Base-by-base conservation (phyloP, 2,888 invertebrate species). In the Therioaphis trifolii region DNA sequence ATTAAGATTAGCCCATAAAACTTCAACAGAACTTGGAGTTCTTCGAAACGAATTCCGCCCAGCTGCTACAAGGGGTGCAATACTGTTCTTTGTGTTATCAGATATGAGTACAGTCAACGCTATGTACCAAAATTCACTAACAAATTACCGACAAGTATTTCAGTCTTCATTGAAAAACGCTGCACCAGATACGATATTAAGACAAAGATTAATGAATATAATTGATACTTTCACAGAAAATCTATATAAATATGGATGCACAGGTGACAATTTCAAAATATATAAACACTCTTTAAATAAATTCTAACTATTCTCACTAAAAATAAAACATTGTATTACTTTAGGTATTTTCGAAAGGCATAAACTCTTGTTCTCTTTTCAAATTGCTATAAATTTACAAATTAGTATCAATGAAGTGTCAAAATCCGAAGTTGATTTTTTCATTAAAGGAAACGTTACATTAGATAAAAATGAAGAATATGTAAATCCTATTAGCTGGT, bases 71-170 rank as follows among this genome's bases (percentile, higher is more conserved):
- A 91, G 96, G 77, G 97, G 96, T 7, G 96, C 97, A 5, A 94
- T 96, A 75, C 90, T 97, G 75, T 97, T 96, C 89, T 97, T 97
- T 88, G 95, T 96, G 0, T 89, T 97, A 27, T 93, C 95, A 0
- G 96, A 97, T 88, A 95, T 97, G 95, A 93, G 96, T 0, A 91
- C 92, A 0, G 94, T 97, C 4, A 96, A 95, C 88, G 89, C 92
- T 55, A 97, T 97, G 97, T 97, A 97, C 88, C 97, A 97, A 87
- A 97, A 96, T 89, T 96, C 97, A 0, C 89, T 97, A 84, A 92
- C 92, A 1, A 93, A 96, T 0, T 97, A 96, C 87, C 90, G 97
- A 43, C 94, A 94, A 86, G 95, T 97, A 1, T 97, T 97, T 87
- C 90, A 92, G 0, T 93, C 91, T 88, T 94, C 97, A 0, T 89